A percentile compares a stretch with the other conserved stretches of the same genome.
Evolutionary conservation across 2,888 invertebrate genomes (phyloP).

Genomic region (Hyppa rectilinea): DNA sequence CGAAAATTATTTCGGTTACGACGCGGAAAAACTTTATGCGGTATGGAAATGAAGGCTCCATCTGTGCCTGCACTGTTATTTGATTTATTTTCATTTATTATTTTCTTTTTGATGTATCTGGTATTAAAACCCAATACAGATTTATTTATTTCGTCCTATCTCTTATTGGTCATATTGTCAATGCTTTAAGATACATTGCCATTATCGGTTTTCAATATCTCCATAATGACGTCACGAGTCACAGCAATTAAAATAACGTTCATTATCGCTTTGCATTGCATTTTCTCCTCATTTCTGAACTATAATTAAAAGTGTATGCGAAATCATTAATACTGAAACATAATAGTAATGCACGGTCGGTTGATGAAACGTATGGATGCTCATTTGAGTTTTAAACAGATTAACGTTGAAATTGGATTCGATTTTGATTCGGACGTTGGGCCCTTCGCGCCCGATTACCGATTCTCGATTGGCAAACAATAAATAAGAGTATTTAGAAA

Average conservation of each 20-base stretch:
- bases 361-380: conserved; percentile 62
- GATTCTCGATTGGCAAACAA: conserved; percentile 50
- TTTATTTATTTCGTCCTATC: background rate
- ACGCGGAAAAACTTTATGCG: conserved; percentile 8
- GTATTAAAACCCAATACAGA: background rate
- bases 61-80: conserved; percentile 11
- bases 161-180: conserved; percentile 8
- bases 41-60: conserved; percentile 21
- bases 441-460: conserved; percentile 54
- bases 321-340: conserved; percentile 70
- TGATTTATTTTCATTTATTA: conserved; percentile 20
- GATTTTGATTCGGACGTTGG: conserved; percentile 62
- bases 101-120: background rate
- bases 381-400: conserved; percentile 74
- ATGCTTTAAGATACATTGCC: conserved; percentile 8
- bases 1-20: conserved; percentile 38
- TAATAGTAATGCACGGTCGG: conserved; percentile 59
- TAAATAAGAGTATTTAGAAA: conserved; percentile 57
- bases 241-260: conserved; percentile 53
- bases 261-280: conserved; percentile 49
- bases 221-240: conserved; percentile 40
- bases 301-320: conserved; percentile 66
- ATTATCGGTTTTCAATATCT: conserved; percentile 32
- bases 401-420: conserved; percentile 68
- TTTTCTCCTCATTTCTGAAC: conserved; percentile 42